Evolutionary conservation across 2,797 vertebrate genomes (phyloP).

Genomic region (Sebastes steindachneri): DNA sequence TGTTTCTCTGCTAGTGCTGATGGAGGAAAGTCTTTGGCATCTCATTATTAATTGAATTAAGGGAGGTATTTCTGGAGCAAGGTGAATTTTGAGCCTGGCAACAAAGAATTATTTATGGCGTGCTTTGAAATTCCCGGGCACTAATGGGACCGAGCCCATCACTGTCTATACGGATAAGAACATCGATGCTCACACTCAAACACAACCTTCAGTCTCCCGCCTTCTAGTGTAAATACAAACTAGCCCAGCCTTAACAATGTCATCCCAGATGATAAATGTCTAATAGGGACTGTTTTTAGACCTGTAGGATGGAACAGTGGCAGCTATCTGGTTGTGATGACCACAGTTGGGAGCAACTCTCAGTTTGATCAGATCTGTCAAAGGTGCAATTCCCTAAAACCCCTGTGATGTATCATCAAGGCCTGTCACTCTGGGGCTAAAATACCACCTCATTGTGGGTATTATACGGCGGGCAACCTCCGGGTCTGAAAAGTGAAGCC

Average conservation of each 20-base stretch:
- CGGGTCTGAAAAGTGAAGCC: too few relatives aligned
- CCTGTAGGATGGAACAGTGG: background rate
- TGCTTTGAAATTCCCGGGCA: slow-evolving; percentile 53
- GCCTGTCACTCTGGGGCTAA: background rate
- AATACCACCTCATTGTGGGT: background rate
- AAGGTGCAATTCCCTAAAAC: background rate
- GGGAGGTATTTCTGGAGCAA: slow-evolving; percentile 66
- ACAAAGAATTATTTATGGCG: slow-evolving; percentile 72
- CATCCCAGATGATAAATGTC: background rate
- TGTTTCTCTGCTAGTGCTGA: slow-evolving; percentile 38
- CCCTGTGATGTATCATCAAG: background rate
- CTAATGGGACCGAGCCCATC: slow-evolving; percentile 61
- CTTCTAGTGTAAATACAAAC: slow-evolving; percentile 21
- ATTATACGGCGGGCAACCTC: too few relatives aligned
- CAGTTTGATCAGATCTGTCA: background rate
- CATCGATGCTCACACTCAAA: background rate
- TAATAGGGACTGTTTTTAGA: background rate
- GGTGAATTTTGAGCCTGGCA: slow-evolving; percentile 53
- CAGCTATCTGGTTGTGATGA: background rate
- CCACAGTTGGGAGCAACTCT: background rate
- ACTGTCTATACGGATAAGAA: slow-evolving; percentile 50
- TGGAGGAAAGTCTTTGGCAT: slow-evolving; percentile 35
- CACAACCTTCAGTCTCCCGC: background rate
- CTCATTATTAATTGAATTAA: slow-evolving; percentile 78
- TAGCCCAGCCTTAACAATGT: background rate